Base-by-base conservation (phyloP, 2,888 invertebrate species). In the Drosophila paucipuncta region DNA sequence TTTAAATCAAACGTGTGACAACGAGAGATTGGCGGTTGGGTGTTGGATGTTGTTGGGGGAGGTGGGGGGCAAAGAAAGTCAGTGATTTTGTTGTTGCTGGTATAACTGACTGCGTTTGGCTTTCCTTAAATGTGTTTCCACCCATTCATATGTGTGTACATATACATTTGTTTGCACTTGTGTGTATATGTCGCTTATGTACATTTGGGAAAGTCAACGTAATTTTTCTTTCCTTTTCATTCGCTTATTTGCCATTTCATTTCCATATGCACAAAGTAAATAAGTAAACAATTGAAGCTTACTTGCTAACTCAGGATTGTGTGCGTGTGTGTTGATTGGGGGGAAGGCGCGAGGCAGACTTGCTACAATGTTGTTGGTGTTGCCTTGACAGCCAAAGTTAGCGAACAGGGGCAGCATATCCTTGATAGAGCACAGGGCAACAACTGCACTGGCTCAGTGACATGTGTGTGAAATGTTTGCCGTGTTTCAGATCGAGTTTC, bases 221-320 rank as follows among this genome's bases (percentile, higher is more conserved):
- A 85, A 85, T 85, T 88, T 85, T 85, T 88, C 79, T 74, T 82
- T 77, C 73, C 83, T 75, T 73, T 70, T 73, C 52, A 71, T 80
- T 69, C 65, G 77, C 70, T 73, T 86, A 80, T 89, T 86, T 86
- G 81, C 83, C 88, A 87, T 86, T 86, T 85, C 81, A 89, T 89
- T 85, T 89, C 85, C 88, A 86, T 86, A 89, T 89, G 85, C 89
- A 79, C 76, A 89, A 81, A 80, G 85, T 83, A 85, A 85, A 85
- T 88, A 85, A 77, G 83, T 82, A 85, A 85, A 88, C 85, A 88
- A 88, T 75, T 73, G 77, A 57, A 69, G 76, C 79, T 82, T 77
- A 69, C 82, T 80, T 68, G 66, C 69, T 54, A 65, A 61, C 77
- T 69, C 68, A 62, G 43, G 59, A 52, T 39, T 54, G 54, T 57